Evolutionary conservation across 2,888 invertebrate species (phyloP), one percentile per base, ranked within the genome.

Genomic region (Physocephala rufipes): DNA sequence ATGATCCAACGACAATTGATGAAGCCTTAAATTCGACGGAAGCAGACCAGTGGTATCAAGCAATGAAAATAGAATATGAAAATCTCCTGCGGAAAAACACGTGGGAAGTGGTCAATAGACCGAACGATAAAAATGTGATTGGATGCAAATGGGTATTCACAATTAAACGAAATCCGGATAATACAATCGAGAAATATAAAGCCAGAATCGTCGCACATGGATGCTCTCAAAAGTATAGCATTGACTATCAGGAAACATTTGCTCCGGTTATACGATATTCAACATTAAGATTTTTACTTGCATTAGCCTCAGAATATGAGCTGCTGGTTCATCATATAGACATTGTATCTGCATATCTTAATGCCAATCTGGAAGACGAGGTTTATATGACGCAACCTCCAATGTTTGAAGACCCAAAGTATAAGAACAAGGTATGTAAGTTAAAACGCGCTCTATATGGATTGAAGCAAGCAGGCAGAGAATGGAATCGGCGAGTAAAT

Each of bases 171-270:
- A 69, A 75, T 43, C 28, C 59, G 5, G 15, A 73, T 24, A 73
- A 73, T 13, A 49, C 51, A 4, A 58, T 74, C 24, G 71, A 71
- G 13, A 55, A 70, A 2, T 72, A 53, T 47, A 74, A 72, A 30
- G 49, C 71, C 55, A 66, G 71, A 3, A 21, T 74, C 19, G 75
- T 76, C 1, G 73, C 73, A 19, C 75, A 77, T 45, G 74, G 76
- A 0, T 76, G 76, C 19, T 69, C 67, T 15, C 76, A 76, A 30
- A 58, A 67, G 12, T 67, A 69, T 58, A 74, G 73, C 5, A 53
- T 73, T 13, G 66, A 76, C 30, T 74, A 68, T 47, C n/a, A 13
- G 1, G 76, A 75, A 66, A 74, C 72, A 2, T 77, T 73, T 51
- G 72, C 74, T 26, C 72, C 75, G 16, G 61, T 61, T 2, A 28